These are phyloP conservation scores for Uropsilus gracilis DNA, from an alignment of 2,113 vertebrate species.

Conservation along the genomic window DNA sequence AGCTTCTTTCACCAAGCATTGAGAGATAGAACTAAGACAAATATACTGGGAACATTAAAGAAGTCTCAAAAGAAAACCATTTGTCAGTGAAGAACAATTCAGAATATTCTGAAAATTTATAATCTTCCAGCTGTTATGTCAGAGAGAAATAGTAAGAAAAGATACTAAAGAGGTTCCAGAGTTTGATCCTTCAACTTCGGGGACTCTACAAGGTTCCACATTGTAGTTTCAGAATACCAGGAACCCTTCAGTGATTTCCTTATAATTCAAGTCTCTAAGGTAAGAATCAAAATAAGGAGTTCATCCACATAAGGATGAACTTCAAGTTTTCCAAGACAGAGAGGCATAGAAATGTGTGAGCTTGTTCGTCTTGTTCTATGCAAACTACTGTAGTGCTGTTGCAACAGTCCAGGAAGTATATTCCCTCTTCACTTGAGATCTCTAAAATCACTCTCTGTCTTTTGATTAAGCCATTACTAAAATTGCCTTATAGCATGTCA, in stretches of 20 bases:
- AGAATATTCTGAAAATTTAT: not conserved
- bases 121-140: not conserved
- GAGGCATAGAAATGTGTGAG: not conserved
- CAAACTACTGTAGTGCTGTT: not conserved
- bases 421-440: slow-evolving; percentile 37
- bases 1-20: not conserved
- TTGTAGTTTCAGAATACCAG: not conserved
- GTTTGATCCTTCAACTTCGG: not conserved
- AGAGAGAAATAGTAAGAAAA: not conserved
- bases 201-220: not conserved
- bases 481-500: slow-evolving; percentile 35
- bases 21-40: not conserved
- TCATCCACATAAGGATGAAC: not conserved
- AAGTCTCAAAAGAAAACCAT: slow-evolving; percentile 4
- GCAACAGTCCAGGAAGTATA: not conserved
- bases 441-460: slow-evolving; percentile 44
- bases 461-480: slow-evolving; percentile 46
- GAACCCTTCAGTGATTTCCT: not conserved
- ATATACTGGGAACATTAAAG: not conserved
- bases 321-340: not conserved
- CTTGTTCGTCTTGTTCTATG: not conserved
- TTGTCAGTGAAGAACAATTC: not conserved
- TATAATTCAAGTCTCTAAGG: not conserved
- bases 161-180: not conserved
- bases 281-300: not conserved